Evolutionary conservation across 1,140 invertebrate species (phyloP), one percentile per base, ranked within the genome.

Genomic region (Temnothorax nylanderi): DNA sequence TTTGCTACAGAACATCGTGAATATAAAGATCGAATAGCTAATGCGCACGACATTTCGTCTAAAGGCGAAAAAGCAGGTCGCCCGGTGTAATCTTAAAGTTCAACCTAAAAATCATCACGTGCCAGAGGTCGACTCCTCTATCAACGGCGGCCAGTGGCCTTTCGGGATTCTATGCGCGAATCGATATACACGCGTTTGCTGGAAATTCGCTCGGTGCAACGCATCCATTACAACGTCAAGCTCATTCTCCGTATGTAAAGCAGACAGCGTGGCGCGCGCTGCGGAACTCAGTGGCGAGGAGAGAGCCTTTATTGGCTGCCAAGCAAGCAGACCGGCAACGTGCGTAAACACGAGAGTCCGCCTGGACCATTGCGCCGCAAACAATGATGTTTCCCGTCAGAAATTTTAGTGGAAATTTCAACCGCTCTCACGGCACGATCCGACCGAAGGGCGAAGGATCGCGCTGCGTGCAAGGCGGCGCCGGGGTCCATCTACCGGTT

Each of bases 191-290:
- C 69, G 69, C 69, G 54, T 74, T 26, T 74, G 41, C 51, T 58
- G 41, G 26, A 58, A 47, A 82, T 74, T 82, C 51, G 54, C 80
- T 54, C 47, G 77, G 44, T 49, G 54, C 41, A 84, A 74, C 80
- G 67, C 80, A 74, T 84, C 69, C 80, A 84, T 84, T 84, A 84
- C 80, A 74, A 84, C 80, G 69, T 84, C 80, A 84, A 74, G 80
- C 56, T 84, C 80, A 81, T 81, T 81, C 41, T 74, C 80, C 54
- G 67, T 74, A 84, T 84, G 80, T 84, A 75, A 62, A 74, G 80
- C 56, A 84, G 80, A 84, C 54, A 84, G 69, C 41, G n/a, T 34
- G 49, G 65, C 67, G 65, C 37, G 77, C 34, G 77, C 34, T 54
- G 21, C 78, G 49, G 26, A 82, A 21, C 67, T 72, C 67, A 54